phyloP scores from a whole-genome alignment of 2,888 invertebrate genomes.

The Andrena camellia region DNA sequence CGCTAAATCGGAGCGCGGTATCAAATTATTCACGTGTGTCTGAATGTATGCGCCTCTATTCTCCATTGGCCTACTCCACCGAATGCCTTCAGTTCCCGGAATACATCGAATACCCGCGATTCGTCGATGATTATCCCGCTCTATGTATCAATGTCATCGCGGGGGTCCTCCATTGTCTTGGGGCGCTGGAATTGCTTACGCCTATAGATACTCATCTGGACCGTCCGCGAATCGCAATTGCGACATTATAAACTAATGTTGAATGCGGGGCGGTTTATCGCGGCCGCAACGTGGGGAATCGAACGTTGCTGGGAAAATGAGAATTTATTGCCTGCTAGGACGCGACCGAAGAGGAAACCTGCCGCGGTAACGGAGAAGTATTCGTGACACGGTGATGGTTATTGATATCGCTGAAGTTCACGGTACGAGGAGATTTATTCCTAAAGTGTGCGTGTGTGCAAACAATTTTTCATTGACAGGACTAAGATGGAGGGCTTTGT shows the following conservation, averaged over 20 bases:
- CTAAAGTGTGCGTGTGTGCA: not conserved
- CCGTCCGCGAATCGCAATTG: constrained; percentile 28
- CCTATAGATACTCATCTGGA: constrained; percentile 37
- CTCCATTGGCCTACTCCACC: constrained; percentile 41
- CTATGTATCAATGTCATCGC: constrained; percentile 61
- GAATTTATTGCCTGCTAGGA: constrained; percentile 9
- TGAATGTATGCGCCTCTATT: constrained; percentile 24
- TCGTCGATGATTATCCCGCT: constrained; percentile 63
- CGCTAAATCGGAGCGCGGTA: not conserved
- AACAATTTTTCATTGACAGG: too few relatives aligned
- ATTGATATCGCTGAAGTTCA: constrained; percentile 1
- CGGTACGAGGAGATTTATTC: not conserved
- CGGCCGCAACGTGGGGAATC: not conserved
- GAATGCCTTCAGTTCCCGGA: constrained; percentile 59
- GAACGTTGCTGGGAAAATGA: not conserved
- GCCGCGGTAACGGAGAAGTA: not conserved
- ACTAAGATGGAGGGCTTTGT: too few relatives aligned
- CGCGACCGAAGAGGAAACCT: not conserved
- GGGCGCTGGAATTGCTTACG: constrained; percentile 46
- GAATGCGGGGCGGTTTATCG: constrained; percentile 4
- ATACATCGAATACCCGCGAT: constrained; percentile 51
- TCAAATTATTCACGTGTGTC: constrained; percentile 37
- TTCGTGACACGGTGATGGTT: not conserved
- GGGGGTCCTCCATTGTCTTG: constrained; percentile 51
- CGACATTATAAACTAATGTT: constrained; percentile 42